Conservation (phyloP, 1,140 invertebrate species). For the Bactericera cockerelli region DNA sequence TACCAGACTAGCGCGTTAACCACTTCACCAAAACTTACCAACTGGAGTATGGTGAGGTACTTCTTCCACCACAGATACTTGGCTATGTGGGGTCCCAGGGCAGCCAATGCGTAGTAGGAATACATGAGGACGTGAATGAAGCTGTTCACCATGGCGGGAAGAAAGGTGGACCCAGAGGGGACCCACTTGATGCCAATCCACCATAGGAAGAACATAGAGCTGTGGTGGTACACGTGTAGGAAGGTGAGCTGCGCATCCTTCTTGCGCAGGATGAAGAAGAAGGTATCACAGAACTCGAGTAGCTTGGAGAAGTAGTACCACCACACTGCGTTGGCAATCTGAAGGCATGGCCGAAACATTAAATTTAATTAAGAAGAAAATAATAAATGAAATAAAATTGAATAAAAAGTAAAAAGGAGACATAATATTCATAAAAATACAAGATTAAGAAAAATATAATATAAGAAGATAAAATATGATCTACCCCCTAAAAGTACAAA, state of each 20-base stretch:
- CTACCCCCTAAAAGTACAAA: no score
- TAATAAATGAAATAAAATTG: no score
- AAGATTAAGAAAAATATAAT: no score
- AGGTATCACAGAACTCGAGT: conserved; percentile 83
- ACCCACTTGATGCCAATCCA: conserved; percentile 96
- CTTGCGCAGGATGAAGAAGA: conserved; percentile 79
- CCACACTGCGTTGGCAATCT: conserved; percentile 89
- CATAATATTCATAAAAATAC: no score
- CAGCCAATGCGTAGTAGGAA: conserved; percentile 72
- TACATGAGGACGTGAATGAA: conserved; percentile 85
- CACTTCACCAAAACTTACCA: no score
- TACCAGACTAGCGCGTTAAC: no score
- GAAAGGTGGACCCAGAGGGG: conserved; percentile 76
- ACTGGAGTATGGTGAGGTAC: conserved; percentile 72
- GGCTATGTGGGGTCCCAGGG: conserved; percentile 57
- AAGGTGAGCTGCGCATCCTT: conserved; percentile 78
- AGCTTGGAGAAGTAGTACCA: conserved; percentile 95
- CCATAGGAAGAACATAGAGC: conserved; percentile 82
- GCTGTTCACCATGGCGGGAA: conserved; percentile 80
- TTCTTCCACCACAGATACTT: conserved; percentile 90
- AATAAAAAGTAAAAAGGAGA: no score
- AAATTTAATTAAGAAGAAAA: no score
- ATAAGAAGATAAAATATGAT: no score
- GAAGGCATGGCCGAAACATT: no score
- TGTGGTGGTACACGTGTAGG: conserved; percentile 82